phyloP scores from a whole-genome alignment of 1,140 invertebrate genomes.

The Portunus trituberculatus region DNA sequence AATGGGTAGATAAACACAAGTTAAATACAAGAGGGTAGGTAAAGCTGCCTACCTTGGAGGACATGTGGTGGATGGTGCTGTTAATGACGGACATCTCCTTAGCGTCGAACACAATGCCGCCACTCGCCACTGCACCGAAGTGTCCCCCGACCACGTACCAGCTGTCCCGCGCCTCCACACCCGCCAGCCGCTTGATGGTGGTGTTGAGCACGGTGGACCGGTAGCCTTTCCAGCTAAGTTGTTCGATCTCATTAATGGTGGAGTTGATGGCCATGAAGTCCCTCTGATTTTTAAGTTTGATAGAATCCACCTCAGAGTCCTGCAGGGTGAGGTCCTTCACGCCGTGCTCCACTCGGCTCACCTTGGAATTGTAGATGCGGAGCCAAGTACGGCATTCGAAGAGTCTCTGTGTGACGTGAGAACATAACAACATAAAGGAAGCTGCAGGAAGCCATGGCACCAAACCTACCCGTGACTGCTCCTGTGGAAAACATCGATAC shows the following conservation, averaged over 20 bases:
- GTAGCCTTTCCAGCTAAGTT: constrained; percentile 59
- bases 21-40: background rate
- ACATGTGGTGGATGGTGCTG: constrained; percentile 43
- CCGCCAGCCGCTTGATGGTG: background rate
- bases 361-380: constrained; percentile 58
- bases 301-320: constrained; percentile 33
- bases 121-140: constrained; percentile 36
- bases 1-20: background rate
- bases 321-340: constrained; percentile 66
- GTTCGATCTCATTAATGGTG: constrained; percentile 51
- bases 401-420: background rate
- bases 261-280: constrained; percentile 73
- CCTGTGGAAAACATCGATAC: too few species aligned
- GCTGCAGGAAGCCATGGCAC: too few species aligned
- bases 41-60: background rate
- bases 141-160: constrained; percentile 44
- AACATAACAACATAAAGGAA: background rate
- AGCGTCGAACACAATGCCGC: constrained; percentile 58
- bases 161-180: constrained; percentile 53
- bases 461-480: too few species aligned
- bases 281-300: constrained; percentile 53
- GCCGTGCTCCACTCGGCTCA: constrained; percentile 46
- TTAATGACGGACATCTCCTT: constrained; percentile 56
- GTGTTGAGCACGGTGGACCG: constrained; percentile 59
- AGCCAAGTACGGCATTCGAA: constrained; percentile 61